These are phyloP conservation scores for Tursiops truncatus DNA, from an alignment of 2,113 vertebrate species.

Conservation along the genomic window DNA sequence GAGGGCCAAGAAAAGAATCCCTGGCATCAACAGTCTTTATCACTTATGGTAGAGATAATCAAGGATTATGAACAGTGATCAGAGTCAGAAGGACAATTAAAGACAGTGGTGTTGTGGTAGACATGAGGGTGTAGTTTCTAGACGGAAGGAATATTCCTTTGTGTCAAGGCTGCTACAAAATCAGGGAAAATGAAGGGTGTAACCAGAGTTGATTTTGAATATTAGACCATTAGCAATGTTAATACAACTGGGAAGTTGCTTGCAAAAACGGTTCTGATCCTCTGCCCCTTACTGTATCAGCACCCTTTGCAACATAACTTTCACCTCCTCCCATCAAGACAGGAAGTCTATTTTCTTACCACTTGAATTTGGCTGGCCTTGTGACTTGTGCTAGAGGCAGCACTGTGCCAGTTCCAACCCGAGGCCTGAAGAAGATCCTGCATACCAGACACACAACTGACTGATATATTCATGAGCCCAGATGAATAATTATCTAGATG, in stretches of 20 bases:
- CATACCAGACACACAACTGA: neutral
- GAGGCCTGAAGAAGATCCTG: neutral
- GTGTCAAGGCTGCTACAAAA: neutral
- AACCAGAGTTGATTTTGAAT: neutral
- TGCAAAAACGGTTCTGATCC: neutral
- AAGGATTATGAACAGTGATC: neutral
- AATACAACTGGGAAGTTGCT: neutral
- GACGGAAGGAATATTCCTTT: neutral
- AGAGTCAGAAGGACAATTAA: neutral
- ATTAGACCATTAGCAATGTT: neutral
- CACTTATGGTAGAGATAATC: neutral
- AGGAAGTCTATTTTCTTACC: neutral
- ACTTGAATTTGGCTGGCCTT: neutral
- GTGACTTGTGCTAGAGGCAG: neutral
- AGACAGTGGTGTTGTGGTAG: too few relatives aligned
- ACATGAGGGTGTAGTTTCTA: neutral
- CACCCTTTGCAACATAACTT: neutral
- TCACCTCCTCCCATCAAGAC: neutral
- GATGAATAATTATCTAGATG: neutral
- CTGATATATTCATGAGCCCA: neutral
- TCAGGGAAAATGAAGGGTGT: neutral
- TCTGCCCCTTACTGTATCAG: neutral
- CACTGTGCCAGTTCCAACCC: neutral
- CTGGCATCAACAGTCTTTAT: neutral
- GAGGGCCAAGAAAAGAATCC: neutral